phyloP scores from a whole-genome alignment of 2,888 invertebrate species.

The Pemphredon lugubris region DNA sequence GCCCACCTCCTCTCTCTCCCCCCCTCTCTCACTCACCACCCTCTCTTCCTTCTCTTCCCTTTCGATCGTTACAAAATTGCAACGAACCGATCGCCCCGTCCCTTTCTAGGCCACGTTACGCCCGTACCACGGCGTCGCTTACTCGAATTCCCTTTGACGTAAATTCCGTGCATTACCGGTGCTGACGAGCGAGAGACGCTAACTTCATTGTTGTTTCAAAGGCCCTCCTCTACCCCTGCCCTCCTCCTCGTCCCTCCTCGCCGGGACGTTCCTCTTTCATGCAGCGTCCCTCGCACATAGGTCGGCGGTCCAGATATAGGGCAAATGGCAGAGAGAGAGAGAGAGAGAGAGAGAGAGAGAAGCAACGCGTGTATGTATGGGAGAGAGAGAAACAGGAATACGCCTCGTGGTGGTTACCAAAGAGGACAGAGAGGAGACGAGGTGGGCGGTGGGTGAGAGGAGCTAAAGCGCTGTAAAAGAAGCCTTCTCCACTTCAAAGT shows the following conservation, averaged over 20 bases:
- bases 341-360: conserved; percentile 5
- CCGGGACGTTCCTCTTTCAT: conserved; percentile 52
- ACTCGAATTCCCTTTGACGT: conserved; percentile 77
- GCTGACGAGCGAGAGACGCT: conserved; percentile 76
- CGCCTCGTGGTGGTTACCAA: conserved; percentile 35
- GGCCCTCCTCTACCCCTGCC: conserved; percentile 62
- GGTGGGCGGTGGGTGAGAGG: conserved; percentile 20
- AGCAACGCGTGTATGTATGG: conserved; percentile 2
- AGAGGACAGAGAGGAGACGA: conserved; percentile 25
- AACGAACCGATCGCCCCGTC: conserved; percentile 12
- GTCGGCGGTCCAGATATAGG: conserved; percentile 68
- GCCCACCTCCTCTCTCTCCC: not conserved
- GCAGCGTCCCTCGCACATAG: conserved; percentile 44
- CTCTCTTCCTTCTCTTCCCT: conserved; percentile 15
- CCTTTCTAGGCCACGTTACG: conserved; percentile 40
- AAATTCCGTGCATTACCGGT: conserved; percentile 76
- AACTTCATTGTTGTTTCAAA: conserved; percentile 80
- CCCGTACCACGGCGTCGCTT: conserved; percentile 50
- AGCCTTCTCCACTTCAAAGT: conserved; percentile 70
- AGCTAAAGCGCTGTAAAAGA: conserved; percentile 64
- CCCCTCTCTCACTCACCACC: conserved; percentile 17
- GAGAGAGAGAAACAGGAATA: conserved; percentile 2
- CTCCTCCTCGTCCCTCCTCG: conserved; percentile 49
- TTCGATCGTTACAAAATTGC: conserved; percentile 29
- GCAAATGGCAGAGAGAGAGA: conserved; percentile 48